These are phyloP conservation scores for Microtus pennsylvanicus DNA, from an alignment of 2,113 vertebrate species.

Conservation along the genomic window DNA sequence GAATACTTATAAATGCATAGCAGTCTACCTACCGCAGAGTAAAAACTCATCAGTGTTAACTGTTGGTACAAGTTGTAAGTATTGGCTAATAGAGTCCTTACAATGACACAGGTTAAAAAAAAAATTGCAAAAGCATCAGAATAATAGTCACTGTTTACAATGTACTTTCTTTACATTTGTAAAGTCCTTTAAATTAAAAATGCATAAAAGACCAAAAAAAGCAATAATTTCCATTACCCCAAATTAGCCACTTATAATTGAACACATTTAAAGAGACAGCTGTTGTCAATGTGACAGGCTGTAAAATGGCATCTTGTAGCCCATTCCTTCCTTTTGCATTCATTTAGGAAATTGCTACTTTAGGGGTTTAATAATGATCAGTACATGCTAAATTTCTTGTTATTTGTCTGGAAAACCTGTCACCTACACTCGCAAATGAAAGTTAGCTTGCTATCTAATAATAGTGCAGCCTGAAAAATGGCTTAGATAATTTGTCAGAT, in stretches of 20 bases:
- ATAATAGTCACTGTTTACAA: slow-evolving; percentile 22
- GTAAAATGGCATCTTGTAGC: not conserved
- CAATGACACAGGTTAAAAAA: not conserved
- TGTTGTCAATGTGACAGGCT: not conserved
- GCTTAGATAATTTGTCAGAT: not conserved
- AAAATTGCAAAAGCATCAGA: not conserved
- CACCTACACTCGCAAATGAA: not conserved
- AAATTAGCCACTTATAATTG: slow-evolving; percentile 27
- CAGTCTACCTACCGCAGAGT: not conserved
- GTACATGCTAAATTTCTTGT: not conserved
- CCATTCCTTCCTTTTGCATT: not conserved
- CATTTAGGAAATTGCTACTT: not conserved
- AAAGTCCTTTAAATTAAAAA: slow-evolving; percentile 33
- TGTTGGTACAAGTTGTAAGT: not conserved
- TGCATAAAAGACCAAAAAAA: slow-evolving; percentile 4
- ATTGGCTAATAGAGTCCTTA: slow-evolving; percentile 11
- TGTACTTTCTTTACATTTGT: not conserved
- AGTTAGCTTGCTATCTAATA: not conserved
- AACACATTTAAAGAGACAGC: not conserved
- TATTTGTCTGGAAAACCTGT: slow-evolving; percentile 2
- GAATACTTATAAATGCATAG: not conserved
- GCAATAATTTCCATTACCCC: not conserved
- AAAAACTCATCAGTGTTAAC: not conserved
- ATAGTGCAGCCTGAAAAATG: not conserved
- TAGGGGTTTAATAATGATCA: not conserved